These are phyloP conservation scores for Alexandromys fortis DNA, from an alignment of 2,113 vertebrate species.

Conservation along the genomic window DNA sequence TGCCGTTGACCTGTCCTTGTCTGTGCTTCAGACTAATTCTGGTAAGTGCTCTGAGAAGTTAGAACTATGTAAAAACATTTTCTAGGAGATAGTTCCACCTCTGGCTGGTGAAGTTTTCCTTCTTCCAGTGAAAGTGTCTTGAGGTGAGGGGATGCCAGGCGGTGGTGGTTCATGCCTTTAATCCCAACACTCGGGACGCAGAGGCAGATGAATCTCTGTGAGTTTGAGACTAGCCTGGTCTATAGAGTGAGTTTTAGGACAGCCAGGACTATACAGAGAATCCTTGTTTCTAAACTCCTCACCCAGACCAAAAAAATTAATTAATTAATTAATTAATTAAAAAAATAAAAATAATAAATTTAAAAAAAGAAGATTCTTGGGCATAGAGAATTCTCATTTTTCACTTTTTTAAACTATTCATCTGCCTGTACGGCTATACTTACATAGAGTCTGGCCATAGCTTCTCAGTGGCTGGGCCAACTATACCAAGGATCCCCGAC, in stretches of 20 bases:
- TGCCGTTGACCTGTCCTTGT: background rate
- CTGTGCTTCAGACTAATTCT: background rate
- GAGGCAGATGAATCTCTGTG: background rate
- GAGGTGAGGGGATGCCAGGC: background rate
- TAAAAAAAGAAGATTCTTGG: background rate
- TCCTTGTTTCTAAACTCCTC: background rate
- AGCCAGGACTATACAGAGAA: background rate
- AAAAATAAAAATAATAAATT: too few relatives aligned
- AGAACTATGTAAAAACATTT: too few relatives aligned
- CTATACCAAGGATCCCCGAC: rapidly evolving
- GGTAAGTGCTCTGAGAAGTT: too few relatives aligned
- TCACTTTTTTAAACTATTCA: too few relatives aligned
- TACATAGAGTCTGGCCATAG: background rate
- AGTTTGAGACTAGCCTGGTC: background rate
- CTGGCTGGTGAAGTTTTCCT: background rate
- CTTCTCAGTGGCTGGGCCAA: too few relatives aligned
- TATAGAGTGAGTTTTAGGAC: background rate
- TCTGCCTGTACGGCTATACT: rapidly evolving
- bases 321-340: too few relatives aligned
- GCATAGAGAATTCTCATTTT: background rate
- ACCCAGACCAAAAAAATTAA: too few relatives aligned
- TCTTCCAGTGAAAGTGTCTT: background rate
- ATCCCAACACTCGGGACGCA: background rate
- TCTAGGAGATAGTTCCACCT: background rate
- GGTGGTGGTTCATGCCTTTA: background rate